Conservation (phyloP, 2,113 vertebrate genomes). For the Platysternon megacephalum region DNA sequence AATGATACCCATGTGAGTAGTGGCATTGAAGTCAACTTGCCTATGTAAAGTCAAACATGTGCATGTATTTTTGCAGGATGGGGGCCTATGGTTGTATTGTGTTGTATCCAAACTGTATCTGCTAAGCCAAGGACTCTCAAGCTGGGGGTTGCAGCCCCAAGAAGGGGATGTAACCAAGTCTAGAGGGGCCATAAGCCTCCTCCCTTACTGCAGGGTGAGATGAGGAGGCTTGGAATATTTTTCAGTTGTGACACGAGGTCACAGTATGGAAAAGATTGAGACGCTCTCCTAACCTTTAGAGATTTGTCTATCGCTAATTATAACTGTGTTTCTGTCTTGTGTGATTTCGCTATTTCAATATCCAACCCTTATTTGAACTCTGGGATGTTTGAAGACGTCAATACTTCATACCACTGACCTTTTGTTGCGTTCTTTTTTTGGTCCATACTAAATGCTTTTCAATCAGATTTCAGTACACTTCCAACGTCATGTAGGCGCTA, state of each 20-base stretch:
- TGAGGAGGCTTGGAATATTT: neutral
- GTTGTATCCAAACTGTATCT: neutral
- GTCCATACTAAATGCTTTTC: constrained; percentile 38
- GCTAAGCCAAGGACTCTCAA: neutral
- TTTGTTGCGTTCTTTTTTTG: constrained; percentile 30
- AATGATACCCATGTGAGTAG: neutral
- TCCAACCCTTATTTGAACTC: neutral
- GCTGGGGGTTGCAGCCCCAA: neutral
- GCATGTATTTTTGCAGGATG: neutral
- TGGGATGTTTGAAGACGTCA: neutral
- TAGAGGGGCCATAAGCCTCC: neutral
- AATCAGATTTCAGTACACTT: constrained; percentile 52
- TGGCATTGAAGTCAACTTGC: neutral
- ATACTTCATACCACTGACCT: constrained; percentile 16
- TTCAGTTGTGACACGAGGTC: neutral
- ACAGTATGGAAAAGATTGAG: neutral
- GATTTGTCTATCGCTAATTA: neutral
- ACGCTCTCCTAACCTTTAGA: neutral
- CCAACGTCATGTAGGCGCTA: constrained; percentile 13
- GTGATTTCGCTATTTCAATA: constrained; percentile 19
- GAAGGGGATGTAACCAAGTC: neutral
- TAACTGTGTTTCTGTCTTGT: neutral
- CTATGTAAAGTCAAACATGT: neutral
- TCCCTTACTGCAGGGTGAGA: neutral
- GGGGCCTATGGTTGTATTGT: neutral